Evolutionary conservation across 2,113 vertebrate species (phyloP).

Genomic region (Isichthys henryi): DNA sequence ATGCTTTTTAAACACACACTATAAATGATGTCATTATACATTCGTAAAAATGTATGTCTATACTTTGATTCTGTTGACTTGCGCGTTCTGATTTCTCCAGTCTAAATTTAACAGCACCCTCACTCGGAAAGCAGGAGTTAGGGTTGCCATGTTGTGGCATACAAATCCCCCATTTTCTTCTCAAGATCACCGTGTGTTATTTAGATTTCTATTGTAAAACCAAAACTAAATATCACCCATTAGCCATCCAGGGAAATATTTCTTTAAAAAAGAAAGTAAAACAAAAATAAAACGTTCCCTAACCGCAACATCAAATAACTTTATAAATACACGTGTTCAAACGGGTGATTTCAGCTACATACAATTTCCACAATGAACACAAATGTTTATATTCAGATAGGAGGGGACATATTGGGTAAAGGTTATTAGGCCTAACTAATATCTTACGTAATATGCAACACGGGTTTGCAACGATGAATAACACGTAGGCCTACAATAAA

Average conservation of each 20-base stretch:
- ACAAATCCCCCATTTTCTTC: not conserved
- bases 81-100: not conserved
- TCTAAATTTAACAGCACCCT: conserved; percentile 8
- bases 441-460: not conserved
- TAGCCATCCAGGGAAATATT: not conserved
- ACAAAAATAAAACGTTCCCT: not conserved
- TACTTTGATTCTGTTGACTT: not conserved
- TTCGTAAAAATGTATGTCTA: not conserved
- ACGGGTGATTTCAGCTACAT: not conserved
- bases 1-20: not conserved
- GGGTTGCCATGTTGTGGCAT: not conserved
- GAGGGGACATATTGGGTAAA: not conserved
- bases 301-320: not conserved
- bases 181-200: not conserved
- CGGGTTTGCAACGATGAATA: not conserved
- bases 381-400: not conserved
- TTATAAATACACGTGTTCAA: not conserved
- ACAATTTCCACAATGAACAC: not conserved
- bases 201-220: not conserved
- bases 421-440: not conserved
- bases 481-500: not conserved
- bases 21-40: not conserved
- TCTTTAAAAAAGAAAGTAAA: not conserved
- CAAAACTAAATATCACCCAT: not conserved
- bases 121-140: not conserved